Evolutionary conservation across 1,140 invertebrate species (phyloP).

Genomic region (Drosophila elegans): DNA sequence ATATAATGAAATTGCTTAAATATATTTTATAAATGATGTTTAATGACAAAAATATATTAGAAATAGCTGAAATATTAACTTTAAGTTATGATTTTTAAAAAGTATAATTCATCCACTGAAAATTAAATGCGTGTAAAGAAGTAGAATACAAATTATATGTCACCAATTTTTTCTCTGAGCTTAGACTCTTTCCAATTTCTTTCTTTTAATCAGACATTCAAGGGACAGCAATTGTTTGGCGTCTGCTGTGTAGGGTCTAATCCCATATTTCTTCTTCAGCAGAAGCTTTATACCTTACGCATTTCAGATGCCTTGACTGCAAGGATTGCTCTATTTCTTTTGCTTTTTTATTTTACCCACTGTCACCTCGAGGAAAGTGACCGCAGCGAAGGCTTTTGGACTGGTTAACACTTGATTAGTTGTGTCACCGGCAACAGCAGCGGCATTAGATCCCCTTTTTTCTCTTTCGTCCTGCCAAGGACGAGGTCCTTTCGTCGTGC

Average conservation of each 20-base stretch:
- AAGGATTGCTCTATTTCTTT: neutral
- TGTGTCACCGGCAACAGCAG: conserved; percentile 30
- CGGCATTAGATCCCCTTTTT: neutral
- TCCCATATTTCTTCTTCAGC: conserved; percentile 10
- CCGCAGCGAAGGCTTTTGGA: conserved; percentile 43
- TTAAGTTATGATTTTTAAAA: too few species aligned
- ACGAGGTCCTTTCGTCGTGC: conserved; percentile 10
- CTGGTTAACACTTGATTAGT: conserved; percentile 71
- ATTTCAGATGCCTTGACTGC: conserved; percentile 1
- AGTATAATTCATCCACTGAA: too few species aligned
- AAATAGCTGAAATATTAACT: too few species aligned
- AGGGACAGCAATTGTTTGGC: conserved; percentile 31
- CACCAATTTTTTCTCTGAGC: neutral
- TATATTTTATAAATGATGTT: too few species aligned
- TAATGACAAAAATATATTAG: too few species aligned
- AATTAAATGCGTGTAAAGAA: too few species aligned
- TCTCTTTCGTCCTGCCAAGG: conserved; percentile 23
- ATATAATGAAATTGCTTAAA: too few species aligned
- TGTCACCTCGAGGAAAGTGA: conserved; percentile 21
- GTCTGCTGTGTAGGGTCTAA: conserved; percentile 9
- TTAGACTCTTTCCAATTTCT: neutral
- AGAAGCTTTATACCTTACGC: conserved; percentile 12
- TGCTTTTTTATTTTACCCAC: neutral
- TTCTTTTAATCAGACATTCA: conserved; percentile 26
- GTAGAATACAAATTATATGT: too few species aligned